Conservation (phyloP, 1,140 invertebrate genomes). For the Capitella teleta region DNA sequence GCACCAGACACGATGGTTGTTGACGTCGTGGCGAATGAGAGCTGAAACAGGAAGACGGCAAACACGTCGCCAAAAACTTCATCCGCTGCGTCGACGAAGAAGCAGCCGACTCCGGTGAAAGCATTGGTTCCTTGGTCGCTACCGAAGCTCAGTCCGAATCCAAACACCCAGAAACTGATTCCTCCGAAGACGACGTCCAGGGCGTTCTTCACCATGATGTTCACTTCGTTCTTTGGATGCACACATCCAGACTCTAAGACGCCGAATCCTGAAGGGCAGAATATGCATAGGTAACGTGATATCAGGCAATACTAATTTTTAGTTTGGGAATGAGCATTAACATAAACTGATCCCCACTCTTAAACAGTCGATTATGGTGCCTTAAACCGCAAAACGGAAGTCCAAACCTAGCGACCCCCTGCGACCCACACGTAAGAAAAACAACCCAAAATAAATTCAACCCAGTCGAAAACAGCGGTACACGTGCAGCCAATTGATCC, state of each 20-base stretch:
- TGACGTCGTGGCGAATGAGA: conserved; percentile 27
- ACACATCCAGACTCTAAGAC: conserved; percentile 86
- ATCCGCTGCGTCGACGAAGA: conserved; percentile 42
- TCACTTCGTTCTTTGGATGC: conserved; percentile 85
- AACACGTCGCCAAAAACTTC: conserved; percentile 20
- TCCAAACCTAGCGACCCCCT: too few species aligned
- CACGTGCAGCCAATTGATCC: too few species aligned
- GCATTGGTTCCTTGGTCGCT: conserved; percentile 55
- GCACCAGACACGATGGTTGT: conserved; percentile 28
- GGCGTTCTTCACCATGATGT: conserved; percentile 96
- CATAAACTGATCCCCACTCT: too few species aligned
- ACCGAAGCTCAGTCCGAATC: conserved; percentile 84
- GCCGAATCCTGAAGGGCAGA: conserved; percentile 82
- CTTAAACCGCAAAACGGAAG: too few species aligned
- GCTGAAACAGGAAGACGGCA: conserved; percentile 35
- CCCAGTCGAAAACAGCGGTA: too few species aligned
- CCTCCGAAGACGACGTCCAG: conserved; percentile 85
- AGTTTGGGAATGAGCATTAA: too few species aligned
- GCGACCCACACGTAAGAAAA: too few species aligned
- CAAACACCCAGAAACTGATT: conserved; percentile 87
- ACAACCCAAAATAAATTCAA: too few species aligned
- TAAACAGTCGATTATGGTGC: too few species aligned
- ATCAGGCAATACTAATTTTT: too few species aligned
- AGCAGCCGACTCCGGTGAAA: conserved; percentile 52
- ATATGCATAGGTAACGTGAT: too few species aligned